These are phyloP conservation scores for Plestiodon gilberti DNA, from an alignment of 2,113 vertebrate species.

Conservation along the genomic window DNA sequence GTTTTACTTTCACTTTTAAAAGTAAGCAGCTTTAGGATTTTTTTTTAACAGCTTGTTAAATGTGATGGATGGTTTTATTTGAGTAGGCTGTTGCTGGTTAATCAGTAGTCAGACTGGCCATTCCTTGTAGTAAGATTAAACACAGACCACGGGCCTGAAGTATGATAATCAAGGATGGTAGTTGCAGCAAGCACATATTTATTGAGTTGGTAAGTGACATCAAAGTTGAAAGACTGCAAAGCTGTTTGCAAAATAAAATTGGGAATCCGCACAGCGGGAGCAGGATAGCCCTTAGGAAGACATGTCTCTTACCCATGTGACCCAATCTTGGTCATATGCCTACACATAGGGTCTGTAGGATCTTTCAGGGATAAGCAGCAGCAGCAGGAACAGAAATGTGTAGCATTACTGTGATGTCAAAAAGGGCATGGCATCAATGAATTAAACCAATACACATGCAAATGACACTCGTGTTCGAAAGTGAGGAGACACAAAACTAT, in stretches of 20 bases:
- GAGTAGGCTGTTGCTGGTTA: slow-evolving; percentile 13
- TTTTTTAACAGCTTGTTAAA: not conserved
- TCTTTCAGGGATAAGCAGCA: slow-evolving; percentile 33
- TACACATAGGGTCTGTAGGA: slow-evolving; percentile 21
- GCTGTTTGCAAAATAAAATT: slow-evolving; percentile 41
- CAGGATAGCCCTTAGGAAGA: slow-evolving; percentile 11
- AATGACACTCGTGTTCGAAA: slow-evolving; percentile 9
- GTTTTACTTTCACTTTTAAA: slow-evolving; percentile 23
- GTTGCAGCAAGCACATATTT: slow-evolving; percentile 1
- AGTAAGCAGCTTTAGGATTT: slow-evolving; percentile 27
- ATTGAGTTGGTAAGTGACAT: slow-evolving; percentile 20
- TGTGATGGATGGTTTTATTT: slow-evolving; percentile 25
- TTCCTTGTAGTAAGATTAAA: slow-evolving; percentile 15
- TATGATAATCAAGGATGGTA: slow-evolving; percentile 5
- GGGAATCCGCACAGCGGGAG: not conserved
- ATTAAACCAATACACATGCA: slow-evolving; percentile 11
- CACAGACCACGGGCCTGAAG: slow-evolving; percentile 21
- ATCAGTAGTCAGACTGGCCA: slow-evolving; percentile 9
- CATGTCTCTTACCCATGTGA: slow-evolving; percentile 10
- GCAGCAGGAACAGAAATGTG: slow-evolving; percentile 30
- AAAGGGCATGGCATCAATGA: slow-evolving; percentile 37
- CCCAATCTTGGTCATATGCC: slow-evolving; percentile 15
- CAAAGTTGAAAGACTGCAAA: slow-evolving; percentile 14
- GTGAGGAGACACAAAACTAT: not conserved
- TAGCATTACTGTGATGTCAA: slow-evolving; percentile 32